Evolutionary conservation across 2,797 vertebrate genomes (phyloP).

Genomic region (Hydrolagus colliei): DNA sequence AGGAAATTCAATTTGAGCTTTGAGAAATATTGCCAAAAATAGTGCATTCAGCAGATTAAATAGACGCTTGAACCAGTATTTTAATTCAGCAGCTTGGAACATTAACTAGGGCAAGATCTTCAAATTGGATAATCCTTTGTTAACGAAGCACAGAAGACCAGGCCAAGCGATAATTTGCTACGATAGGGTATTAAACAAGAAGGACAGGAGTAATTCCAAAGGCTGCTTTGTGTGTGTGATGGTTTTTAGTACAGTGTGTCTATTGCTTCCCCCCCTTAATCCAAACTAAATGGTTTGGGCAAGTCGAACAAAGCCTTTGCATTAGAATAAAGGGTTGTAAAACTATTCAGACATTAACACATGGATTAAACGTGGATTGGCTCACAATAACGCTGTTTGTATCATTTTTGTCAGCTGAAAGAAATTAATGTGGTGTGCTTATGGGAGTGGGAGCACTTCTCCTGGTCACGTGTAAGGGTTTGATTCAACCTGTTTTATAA

Average conservation of each 20-base stretch:
- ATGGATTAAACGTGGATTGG: constrained; percentile 38
- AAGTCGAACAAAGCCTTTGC: constrained; percentile 47
- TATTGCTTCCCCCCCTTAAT: constrained; percentile 44
- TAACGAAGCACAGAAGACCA: constrained; percentile 29
- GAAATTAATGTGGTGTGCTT: constrained; percentile 30
- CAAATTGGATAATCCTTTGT: constrained; percentile 32
- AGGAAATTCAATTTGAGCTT: constrained; percentile 26
- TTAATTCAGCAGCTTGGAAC: constrained; percentile 32
- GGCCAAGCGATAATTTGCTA: constrained; percentile 31
- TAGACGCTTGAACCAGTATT: constrained; percentile 28
- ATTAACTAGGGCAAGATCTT: constrained; percentile 28
- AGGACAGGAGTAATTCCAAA: constrained; percentile 31
- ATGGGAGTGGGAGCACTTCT: constrained; percentile 32
- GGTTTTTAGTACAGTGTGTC: constrained; percentile 25
- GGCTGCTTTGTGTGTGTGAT: constrained; percentile 29
- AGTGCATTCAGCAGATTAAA: constrained; percentile 23
- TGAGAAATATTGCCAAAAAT: constrained; percentile 17
- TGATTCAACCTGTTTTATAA: background rate
- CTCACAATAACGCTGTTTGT: constrained; percentile 42
- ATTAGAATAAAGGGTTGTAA: constrained; percentile 50
- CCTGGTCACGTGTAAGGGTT: constrained; percentile 24
- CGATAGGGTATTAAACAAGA: constrained; percentile 30
- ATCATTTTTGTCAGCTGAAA: constrained; percentile 38
- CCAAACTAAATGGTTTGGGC: constrained; percentile 46
- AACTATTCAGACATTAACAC: constrained; percentile 44